These are phyloP conservation scores for Macropis europaea DNA, from an alignment of 2,888 invertebrate genomes.

Conservation along the genomic window DNA sequence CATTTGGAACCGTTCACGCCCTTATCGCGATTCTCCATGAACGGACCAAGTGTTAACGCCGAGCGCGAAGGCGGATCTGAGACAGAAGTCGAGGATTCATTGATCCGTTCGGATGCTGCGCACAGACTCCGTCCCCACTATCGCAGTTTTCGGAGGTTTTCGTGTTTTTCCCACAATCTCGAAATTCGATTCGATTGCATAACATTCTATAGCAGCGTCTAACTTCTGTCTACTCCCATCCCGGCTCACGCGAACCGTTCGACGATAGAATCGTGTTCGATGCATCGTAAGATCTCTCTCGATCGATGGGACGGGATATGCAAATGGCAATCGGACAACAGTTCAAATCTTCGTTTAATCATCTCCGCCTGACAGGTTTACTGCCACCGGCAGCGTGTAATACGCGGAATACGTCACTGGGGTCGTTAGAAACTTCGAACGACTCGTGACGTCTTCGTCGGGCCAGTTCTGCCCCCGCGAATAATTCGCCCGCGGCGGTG, in stretches of 20 bases:
- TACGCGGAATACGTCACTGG: no score
- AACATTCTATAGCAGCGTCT: neutral
- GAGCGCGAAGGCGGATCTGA: slow-evolving; percentile 50
- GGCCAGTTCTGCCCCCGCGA: neutral
- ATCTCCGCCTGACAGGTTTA: no score
- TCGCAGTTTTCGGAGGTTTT: slow-evolving; percentile 33
- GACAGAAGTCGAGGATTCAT: slow-evolving; percentile 61
- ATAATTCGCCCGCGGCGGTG: neutral
- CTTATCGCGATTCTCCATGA: slow-evolving; percentile 21
- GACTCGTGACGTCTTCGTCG: neutral
- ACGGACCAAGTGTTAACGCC: slow-evolving; percentile 45
- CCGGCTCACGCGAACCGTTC: no score
- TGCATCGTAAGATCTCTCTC: no score
- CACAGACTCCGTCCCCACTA: slow-evolving; percentile 57
- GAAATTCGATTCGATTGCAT: neutral
- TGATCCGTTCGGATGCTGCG: slow-evolving; percentile 75
- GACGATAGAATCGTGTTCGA: neutral
- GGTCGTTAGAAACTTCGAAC: neutral
- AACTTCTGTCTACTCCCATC: neutral
- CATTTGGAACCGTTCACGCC: slow-evolving; percentile 35
- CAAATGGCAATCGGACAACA: no score
- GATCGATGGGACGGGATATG: no score
- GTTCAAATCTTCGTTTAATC: no score
- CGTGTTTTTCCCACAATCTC: slow-evolving; percentile 5
- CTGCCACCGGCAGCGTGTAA: no score